Evolutionary conservation across 2,888 invertebrate species (phyloP).

Genomic region (Ctenicera cuprea): DNA sequence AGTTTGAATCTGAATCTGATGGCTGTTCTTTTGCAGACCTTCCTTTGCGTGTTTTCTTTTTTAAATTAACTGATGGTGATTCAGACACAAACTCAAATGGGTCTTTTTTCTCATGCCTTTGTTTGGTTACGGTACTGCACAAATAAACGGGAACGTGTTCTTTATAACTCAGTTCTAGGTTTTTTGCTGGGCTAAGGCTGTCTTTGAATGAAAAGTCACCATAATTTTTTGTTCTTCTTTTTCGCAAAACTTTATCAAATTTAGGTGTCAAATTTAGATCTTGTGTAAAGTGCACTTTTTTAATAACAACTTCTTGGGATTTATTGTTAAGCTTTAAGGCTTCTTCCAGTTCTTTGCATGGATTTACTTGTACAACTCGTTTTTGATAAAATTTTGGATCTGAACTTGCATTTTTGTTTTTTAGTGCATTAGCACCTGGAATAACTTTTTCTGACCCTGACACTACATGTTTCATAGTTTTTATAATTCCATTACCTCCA

Average conservation of each 20-base stretch:
- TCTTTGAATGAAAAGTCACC: conserved; percentile 37
- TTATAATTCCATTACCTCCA: background rate
- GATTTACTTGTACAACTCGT: background rate
- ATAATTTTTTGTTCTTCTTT: conserved; percentile 47
- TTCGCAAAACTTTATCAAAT: conserved; percentile 31
- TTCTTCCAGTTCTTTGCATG: background rate
- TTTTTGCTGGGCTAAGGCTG: background rate
- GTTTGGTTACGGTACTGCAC: background rate
- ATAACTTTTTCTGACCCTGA: background rate
- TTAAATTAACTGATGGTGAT: background rate
- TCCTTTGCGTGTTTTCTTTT: too few species aligned
- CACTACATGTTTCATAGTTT: background rate
- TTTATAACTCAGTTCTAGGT: conserved; percentile 23
- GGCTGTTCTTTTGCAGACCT: conserved; percentile 37
- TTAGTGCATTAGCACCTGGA: background rate
- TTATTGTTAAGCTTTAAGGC: background rate
- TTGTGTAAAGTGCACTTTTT: background rate
- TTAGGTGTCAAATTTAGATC: background rate
- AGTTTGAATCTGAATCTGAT: conserved; percentile 50
- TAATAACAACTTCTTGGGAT: background rate
- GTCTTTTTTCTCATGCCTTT: background rate
- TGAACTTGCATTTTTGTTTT: background rate
- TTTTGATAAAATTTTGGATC: background rate
- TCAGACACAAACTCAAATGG: conserved; percentile 34
- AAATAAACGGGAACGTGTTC: conserved; percentile 46